A percentile compares a stretch with the other conserved stretches of the same genome.
Evolutionary conservation across 2,888 invertebrate species (phyloP).

Genomic region (Bembecia ichneumoniformis): DNA sequence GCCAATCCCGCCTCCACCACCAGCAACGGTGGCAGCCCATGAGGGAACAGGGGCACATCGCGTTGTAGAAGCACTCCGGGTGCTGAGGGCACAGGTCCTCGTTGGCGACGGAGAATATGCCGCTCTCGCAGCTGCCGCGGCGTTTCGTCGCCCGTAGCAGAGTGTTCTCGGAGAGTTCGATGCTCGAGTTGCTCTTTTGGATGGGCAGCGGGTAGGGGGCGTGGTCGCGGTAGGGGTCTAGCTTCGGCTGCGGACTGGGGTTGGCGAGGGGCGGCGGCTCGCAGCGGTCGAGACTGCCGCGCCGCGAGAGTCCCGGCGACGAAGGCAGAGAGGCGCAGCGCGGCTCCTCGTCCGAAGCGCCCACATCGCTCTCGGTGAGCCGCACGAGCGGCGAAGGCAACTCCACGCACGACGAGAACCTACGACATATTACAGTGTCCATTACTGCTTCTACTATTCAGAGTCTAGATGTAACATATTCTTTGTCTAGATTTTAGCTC

Average conservation of each 20-base stretch:
- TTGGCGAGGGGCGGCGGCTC: conserved; percentile 20
- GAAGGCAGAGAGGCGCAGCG: conserved; percentile 43
- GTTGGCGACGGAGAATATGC: conserved; percentile 90
- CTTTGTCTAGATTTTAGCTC: no score
- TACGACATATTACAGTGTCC: conserved; percentile 3
- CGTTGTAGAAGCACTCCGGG: conserved; percentile 33
- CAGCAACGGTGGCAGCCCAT: conserved; percentile 59
- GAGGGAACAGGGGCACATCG: conserved; percentile 56
- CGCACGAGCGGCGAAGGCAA: conserved; percentile 77
- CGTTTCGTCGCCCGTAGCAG: conserved; percentile 64
- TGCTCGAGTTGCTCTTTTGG: conserved; percentile 23
- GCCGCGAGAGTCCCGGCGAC: conserved; percentile 42
- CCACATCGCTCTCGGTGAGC: conserved; percentile 3
- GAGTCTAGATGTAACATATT: no score
- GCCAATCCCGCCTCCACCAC: conserved; percentile 42
- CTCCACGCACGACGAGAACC: conserved; percentile 83
- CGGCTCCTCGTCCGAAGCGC: conserved; percentile 5
- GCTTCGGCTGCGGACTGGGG: conserved; percentile 11
- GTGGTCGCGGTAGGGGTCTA: conserved; percentile 8
- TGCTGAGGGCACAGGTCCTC: conserved; percentile 76
- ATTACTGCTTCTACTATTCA: background rate
- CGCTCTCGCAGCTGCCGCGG: conserved; percentile 89
- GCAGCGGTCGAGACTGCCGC: conserved; percentile 27
- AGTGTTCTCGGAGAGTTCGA: conserved; percentile 18
- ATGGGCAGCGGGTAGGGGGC: conserved; percentile 1